Conservation (phyloP, 2,113 vertebrate species). For the Castor canadensis region DNA sequence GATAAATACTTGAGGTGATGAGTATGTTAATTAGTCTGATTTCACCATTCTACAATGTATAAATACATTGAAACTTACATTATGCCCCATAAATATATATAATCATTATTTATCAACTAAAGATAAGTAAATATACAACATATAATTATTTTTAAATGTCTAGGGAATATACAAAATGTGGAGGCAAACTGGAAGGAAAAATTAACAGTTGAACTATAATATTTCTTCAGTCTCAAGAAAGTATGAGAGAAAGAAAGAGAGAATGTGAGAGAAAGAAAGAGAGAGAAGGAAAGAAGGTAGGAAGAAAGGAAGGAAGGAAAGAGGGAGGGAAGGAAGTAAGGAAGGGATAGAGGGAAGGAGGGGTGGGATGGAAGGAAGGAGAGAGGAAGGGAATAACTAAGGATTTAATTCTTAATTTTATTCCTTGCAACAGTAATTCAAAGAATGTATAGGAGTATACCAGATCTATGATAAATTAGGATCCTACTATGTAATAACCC, state of each 20-base stretch:
- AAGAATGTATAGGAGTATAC: neutral
- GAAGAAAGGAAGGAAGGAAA: too few relatives aligned
- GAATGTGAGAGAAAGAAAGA: too few relatives aligned
- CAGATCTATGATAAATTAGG: neutral
- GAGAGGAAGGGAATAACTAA: neutral
- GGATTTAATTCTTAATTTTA: neutral
- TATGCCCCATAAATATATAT: neutral
- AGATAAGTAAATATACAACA: neutral
- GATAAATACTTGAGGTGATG: neutral
- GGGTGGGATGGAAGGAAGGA: too few relatives aligned
- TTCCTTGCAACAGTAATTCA: neutral
- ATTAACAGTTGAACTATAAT: neutral
- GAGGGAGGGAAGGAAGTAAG: too few relatives aligned
- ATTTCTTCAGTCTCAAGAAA: conserved; percentile 9
- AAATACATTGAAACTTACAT: neutral
- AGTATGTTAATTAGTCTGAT: neutral
- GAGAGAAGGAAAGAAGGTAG: too few relatives aligned
- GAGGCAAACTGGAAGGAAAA: neutral
- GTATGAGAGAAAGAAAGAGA: too few relatives aligned
- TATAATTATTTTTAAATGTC: neutral
- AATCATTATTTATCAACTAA: neutral
- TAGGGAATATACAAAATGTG: neutral
- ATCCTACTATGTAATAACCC: neutral
- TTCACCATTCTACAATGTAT: neutral
- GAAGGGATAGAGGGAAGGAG: too few relatives aligned